Evolutionary conservation across 2,113 vertebrate genomes (phyloP).

Genomic region (Myiagra hebetior): DNA sequence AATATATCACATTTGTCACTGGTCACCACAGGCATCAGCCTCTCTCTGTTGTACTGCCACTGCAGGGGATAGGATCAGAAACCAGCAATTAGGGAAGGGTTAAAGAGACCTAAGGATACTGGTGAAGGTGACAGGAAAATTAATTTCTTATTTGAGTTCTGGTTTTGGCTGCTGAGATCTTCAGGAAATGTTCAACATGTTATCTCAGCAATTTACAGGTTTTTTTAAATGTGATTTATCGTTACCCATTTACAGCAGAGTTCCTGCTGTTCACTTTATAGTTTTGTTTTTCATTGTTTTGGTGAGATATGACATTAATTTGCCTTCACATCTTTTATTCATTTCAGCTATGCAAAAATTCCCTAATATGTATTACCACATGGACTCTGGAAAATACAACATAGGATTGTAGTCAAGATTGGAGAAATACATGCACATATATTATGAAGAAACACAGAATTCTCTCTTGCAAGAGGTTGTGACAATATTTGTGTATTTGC

Average conservation of each 20-base stretch:
- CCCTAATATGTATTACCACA: background rate
- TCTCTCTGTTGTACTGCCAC: background rate
- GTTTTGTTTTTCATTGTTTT: slow-evolving; percentile 50
- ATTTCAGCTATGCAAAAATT: slow-evolving; percentile 31
- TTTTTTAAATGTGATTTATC: slow-evolving; percentile 51
- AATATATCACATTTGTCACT: background rate
- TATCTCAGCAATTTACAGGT: background rate
- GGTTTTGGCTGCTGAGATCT: background rate
- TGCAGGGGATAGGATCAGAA: background rate
- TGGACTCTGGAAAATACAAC: slow-evolving; percentile 18
- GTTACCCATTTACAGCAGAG: slow-evolving; percentile 11
- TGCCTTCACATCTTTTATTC: slow-evolving; percentile 56
- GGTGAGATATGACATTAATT: slow-evolving; percentile 41
- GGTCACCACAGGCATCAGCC: background rate
- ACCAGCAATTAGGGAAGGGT: background rate
- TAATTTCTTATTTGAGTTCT: background rate
- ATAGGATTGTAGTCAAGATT: background rate
- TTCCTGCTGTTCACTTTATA: slow-evolving; percentile 44
- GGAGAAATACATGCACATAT: background rate
- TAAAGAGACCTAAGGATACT: background rate
- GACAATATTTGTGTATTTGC: background rate
- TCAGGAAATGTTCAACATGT: background rate
- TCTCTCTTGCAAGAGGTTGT: background rate
- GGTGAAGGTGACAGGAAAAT: background rate
- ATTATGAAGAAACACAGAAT: background rate